Evolutionary conservation across 2,797 vertebrate genomes (phyloP), one percentile per base, ranked within the genome.

Genomic region (Myotis daubentonii): DNA sequence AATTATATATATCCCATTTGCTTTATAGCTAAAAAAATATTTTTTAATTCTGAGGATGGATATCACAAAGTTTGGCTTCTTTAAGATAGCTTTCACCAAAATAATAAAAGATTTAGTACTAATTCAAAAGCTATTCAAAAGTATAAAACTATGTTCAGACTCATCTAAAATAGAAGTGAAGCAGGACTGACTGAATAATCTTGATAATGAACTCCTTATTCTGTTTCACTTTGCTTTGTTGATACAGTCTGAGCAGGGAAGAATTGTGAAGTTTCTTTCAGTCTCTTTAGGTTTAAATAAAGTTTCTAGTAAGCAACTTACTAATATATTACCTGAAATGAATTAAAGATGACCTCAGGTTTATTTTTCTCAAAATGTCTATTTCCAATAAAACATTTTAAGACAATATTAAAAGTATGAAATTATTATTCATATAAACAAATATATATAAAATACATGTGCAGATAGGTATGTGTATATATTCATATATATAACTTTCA

Each of bases 231-330:
- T 89, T 89, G 28, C 41, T 94, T 92, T 95, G 70, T 62, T 95
- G 92, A 93, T 53, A 94, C 1, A 80, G 12, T 66, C 71, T 76
- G 74, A 91, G 86, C 13, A 80, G 8, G 23, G 30, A 94, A 88
- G 36, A 89, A 83, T 23, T n/a, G 5, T 85, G 47, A 93, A 96
- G 20, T 9, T 79, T 94, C 75, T 80, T 93, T 89, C 83, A 80
- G 60, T 86, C 62, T 92, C 55, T 87, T 74, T 90, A 89, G 87
- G 4, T 12, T 82, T 86, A 82, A 94, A 55, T 86, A 44, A 92
- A 95, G 16, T 86, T 90, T 92, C 74, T 72, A 74, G 57, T 93
- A 94, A 96, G 83, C 90, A 93, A 93, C 36, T 72, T 76, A 93
- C 71, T 41, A 85, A 75, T 89, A 89, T 95, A 47, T 49, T 65